Base-by-base conservation (phyloP, 2,797 vertebrate species). In the Bradypodion pumilum region DNA sequence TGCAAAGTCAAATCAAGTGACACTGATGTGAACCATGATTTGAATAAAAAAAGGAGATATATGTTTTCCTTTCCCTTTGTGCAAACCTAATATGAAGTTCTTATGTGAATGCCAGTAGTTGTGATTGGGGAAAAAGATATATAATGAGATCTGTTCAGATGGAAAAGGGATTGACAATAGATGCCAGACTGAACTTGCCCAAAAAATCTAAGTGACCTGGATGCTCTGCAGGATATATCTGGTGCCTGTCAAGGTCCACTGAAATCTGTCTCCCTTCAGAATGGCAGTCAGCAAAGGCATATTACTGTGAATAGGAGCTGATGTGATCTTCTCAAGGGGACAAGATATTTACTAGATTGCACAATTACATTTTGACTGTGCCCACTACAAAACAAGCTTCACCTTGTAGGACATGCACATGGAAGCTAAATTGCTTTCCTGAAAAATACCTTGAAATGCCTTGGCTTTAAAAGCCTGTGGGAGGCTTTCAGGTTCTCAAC, bases 401-500 rank as follows among this genome's bases (percentile, higher is more conserved):
- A 70, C 2, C 25, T 37, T 87, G 82, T 12, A 73, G 1, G 63
- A 80, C 77, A 19, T 3, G 25, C 44, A 72, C 75, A 86, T 21
- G 56, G 82, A 49, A 63, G 16, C 29, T 63, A 68, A 85, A 84
- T 56, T 74, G 63, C 1, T 46, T 35, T 15, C 3, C 7, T 25
- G 65, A 2, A 27, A 63, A 37, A 73, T 25, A 81, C 63, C 3
- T 60, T 69, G 13, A n/a, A 7, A 70, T 76, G 72, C 73, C 66
- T 88, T 25, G 68, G 16, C 1, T 81, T 85, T 73, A 87, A 89
- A 10, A 2, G 63, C 49, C 27, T 77, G 62, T 76, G 59, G 35
- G 85, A 89, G 90, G 82, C 70, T 89, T 88, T 85, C n/a, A 88
- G 86, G 3, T 65, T 81, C 66, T 89, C 60, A 32, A 80, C 13